These are phyloP conservation scores for Dryococelus australis DNA, from an alignment of 2,888 invertebrate species.

Conservation along the genomic window DNA sequence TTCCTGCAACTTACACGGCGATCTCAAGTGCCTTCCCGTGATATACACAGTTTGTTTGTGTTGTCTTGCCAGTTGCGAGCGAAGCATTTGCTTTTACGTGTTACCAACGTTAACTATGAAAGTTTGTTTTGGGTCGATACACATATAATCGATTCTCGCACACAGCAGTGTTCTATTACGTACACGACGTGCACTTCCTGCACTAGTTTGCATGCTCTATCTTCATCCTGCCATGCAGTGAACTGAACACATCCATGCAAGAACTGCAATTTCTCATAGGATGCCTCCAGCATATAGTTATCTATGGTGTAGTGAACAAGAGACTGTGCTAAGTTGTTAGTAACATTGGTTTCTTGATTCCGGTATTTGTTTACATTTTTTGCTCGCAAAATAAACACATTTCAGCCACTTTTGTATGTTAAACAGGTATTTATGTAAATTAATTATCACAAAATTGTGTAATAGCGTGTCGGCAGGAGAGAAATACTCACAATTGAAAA, in stretches of 20 bases:
- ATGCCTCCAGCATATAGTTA: too few species aligned
- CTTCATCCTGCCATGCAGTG: too few species aligned
- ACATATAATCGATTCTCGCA: too few species aligned
- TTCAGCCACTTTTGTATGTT: not conserved
- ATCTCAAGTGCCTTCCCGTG: too few species aligned
- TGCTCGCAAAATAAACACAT: not conserved
- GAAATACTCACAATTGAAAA: not conserved
- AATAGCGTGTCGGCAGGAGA: not conserved
- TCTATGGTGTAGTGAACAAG: too few species aligned
- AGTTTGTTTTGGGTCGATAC: not conserved
- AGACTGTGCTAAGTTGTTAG: too few species aligned
- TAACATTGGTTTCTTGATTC: not conserved
- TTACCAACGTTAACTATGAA: not conserved
- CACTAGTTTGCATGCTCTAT: too few species aligned
- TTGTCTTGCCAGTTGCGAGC: not conserved
- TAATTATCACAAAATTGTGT: too few species aligned
- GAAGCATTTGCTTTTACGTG: too few species aligned
- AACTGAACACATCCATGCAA: too few species aligned
- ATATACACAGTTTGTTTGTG: not conserved
- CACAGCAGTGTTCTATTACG: too few species aligned
- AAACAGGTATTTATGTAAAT: too few species aligned
- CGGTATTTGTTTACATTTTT: not conserved
- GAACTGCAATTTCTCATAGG: not conserved
- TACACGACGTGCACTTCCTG: not conserved
- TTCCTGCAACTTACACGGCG: not conserved